Evolutionary conservation across 1,140 invertebrate genomes (phyloP).

Genomic region (Procambarus clarkii): DNA sequence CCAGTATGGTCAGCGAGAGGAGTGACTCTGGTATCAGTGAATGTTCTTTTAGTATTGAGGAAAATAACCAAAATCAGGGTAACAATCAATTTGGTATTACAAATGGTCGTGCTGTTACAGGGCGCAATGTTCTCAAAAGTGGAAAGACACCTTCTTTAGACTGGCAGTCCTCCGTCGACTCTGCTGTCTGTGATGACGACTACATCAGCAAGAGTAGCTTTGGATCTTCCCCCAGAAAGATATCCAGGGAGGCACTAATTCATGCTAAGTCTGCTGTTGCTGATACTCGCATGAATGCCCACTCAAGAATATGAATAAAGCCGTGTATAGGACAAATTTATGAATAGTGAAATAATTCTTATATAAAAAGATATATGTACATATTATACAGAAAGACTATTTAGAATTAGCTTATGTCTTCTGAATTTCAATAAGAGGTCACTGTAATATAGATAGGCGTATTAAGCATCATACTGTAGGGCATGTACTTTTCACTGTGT

Average conservation of each 20-base stretch:
- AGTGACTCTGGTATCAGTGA: conserved; percentile 80
- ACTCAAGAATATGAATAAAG: conserved; percentile 59
- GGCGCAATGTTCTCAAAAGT: conserved; percentile 60
- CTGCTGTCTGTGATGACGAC: conserved; percentile 66
- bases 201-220: conserved; percentile 60
- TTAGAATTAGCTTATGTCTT: conserved; percentile 1
- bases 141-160: conserved; percentile 68
- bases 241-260: conserved; percentile 58
- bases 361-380: background rate
- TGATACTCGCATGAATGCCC: conserved; percentile 45
- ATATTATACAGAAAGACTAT: background rate
- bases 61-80: conserved; percentile 53
- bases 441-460: background rate
- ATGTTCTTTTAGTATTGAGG: conserved; percentile 70
- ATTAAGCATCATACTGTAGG: background rate
- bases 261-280: conserved; percentile 44
- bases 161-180: conserved; percentile 71
- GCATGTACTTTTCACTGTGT: background rate
- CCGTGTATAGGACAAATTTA: conserved; percentile 20
- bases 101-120: conserved; percentile 69
- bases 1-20: conserved; percentile 83
- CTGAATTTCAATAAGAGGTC: background rate
- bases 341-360: background rate
- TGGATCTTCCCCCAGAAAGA: conserved; percentile 57
- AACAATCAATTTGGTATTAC: conserved; percentile 57